These are phyloP conservation scores for Agonopterix alstromeriana DNA, from an alignment of 2,888 invertebrate species.

Conservation along the genomic window DNA sequence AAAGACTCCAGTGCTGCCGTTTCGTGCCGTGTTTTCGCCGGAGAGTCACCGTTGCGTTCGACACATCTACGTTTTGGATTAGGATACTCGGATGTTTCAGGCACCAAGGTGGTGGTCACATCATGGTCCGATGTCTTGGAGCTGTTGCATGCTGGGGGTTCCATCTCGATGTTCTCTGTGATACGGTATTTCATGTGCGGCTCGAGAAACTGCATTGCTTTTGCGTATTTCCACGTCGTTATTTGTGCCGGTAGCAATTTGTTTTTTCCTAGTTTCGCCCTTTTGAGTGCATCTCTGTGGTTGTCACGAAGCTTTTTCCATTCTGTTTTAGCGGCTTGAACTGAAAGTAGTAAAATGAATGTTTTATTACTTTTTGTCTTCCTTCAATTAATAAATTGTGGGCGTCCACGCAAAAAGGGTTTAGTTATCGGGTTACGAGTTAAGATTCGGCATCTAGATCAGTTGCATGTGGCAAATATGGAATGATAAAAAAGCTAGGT, in stretches of 20 bases:
- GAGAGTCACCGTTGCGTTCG: conserved; percentile 11
- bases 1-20: conserved; percentile 56
- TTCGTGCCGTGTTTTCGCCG: conserved; percentile 19
- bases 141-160: conserved; percentile 22
- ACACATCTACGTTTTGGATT: conserved; percentile 32
- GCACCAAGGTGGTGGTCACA: conserved; percentile 37
- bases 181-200: conserved; percentile 68
- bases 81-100: conserved; percentile 18
- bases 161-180: conserved; percentile 61
- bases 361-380: too few relatives aligned
- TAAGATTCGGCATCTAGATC: too few relatives aligned
- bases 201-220: conserved; percentile 65
- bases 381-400: too few relatives aligned
- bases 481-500: too few relatives aligned
- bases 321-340: conserved; percentile 55
- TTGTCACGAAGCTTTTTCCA: conserved; percentile 66
- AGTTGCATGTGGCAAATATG: too few relatives aligned
- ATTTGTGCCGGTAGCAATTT: conserved; percentile 63
- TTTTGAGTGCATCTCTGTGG: conserved; percentile 59
- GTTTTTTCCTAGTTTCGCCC: conserved; percentile 63
- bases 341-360: conserved; percentile 29
- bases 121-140: conserved; percentile 39
- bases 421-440: too few relatives aligned
- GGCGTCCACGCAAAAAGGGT: too few relatives aligned
- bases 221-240: conserved; percentile 68